These are phyloP conservation scores for Prionchulus punctatus DNA, from an alignment of 2,888 invertebrate genomes.

Conservation along the genomic window DNA sequence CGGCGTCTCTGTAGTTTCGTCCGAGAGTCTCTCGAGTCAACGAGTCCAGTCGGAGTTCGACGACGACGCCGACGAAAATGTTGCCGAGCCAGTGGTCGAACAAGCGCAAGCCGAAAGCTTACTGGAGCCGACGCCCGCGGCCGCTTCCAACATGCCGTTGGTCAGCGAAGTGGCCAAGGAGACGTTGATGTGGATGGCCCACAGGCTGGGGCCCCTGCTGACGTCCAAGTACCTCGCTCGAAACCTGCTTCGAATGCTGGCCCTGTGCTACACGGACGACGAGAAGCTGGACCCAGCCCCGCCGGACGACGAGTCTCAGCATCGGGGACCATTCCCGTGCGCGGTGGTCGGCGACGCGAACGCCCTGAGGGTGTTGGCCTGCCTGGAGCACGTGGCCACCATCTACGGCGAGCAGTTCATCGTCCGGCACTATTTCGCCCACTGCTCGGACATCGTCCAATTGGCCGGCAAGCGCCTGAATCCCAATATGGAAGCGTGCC, in stretches of 20 bases:
- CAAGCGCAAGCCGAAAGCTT: not conserved
- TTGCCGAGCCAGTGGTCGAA: too few relatives aligned
- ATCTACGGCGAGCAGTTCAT: constrained; percentile 76
- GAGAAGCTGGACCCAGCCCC: not conserved
- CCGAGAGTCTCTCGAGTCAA: not conserved
- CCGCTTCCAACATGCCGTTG: too few relatives aligned
- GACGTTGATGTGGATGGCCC: constrained; percentile 62
- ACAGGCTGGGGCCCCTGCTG: constrained; percentile 78
- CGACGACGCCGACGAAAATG: not conserved
- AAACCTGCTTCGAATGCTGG: constrained; percentile 79
- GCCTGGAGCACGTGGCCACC: constrained; percentile 65
- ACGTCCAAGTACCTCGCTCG: constrained; percentile 75
- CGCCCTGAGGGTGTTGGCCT: constrained; percentile 70
- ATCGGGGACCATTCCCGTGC: constrained; percentile 2
- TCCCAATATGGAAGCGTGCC: constrained; percentile 65
- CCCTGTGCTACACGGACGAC: constrained; percentile 72
- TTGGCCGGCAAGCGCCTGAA: constrained; percentile 64
- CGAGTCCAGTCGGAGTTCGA: not conserved
- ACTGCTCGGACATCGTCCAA: constrained; percentile 60
- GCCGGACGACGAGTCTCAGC: not conserved
- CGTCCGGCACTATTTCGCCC: constrained; percentile 70
- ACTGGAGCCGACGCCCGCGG: not conserved
- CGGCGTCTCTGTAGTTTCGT: not conserved
- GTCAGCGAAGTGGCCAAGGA: constrained; percentile 32
- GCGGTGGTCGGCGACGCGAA: constrained; percentile 57